Evolutionary conservation across 2,888 invertebrate species (phyloP), one percentile per base, ranked within the genome.

Genomic region (Andrena bucephala): DNA sequence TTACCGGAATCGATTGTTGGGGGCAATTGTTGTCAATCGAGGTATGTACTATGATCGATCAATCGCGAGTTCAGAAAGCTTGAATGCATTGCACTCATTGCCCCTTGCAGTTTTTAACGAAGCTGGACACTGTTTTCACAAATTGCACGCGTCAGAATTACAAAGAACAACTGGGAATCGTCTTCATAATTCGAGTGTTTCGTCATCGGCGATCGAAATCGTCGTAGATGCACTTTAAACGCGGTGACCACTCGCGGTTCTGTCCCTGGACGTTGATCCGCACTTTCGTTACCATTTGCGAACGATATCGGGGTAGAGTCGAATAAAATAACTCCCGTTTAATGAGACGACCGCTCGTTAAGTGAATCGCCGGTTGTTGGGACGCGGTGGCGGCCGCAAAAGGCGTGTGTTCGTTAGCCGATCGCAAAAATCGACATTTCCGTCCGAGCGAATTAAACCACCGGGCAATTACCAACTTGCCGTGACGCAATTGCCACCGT

Each of bases 401-500:
- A 57, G 20, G 68, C 57, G 76, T 13, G 78, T n/a, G 78, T 75
- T 78, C 62, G 48, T 76, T 52, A 16, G 62, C 7, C 68, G 52
- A 69, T 77, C 59, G 60, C 33, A 66, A 60, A 81, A 72, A 72
- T 81, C 62, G 74, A 82, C 60, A 68, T 52, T 77, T 72, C 36
- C 67, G 27, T 59, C 13, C 27, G 36, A 13, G 59, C 59, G 27
- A 71, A 77, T 77, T 74, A 60, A 76, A 68, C 10, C 57, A 27
- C 27, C 31, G 29, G 29, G 69, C 71, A 77, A 75, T 82, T 84
- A 77, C 70, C n/a, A 77, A 29, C 75, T 62, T 36, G 77, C 82
- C 75, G n/a, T 65, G 27, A 42, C 72, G 54, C 27, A 59, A 79
- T 63, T 63, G 62, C 67, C 24, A 8, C 42, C 42, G 68, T 66